Base-by-base conservation (phyloP, 2,888 invertebrate species). In the Horisme vitalbata region DNA sequence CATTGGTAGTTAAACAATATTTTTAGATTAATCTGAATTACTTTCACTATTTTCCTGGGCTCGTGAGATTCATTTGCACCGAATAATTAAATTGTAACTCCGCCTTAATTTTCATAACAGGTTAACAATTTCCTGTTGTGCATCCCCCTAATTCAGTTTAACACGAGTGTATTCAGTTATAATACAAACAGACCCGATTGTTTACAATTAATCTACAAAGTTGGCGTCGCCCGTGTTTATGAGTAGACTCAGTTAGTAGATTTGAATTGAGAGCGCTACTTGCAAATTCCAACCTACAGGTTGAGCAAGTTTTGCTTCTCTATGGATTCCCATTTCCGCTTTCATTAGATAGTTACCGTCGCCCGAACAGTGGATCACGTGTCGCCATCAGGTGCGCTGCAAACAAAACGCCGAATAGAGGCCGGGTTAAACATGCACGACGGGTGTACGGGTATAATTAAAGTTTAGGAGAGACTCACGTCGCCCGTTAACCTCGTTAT, bases 401-500 rank as follows among this genome's bases (percentile, higher is more conserved):
- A 79, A 86, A 85, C 85, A 84, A 84, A 85, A 83, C 82, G 76
- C 68, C 79, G 83, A 83, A 84, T 83, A 83, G 81, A 83, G 83
- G 80, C 78, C 79, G 79, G 84, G 83, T 86, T 87, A 85, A 89
- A 87, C 88, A 89, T 89, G 86, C 84, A 86, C 83, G 82, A 80
- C 82, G 83, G 83, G 78, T 86, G 86, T 87, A 89, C 84, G 81
- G 83, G 86, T 86, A 86, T 89, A 88, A 89, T 88, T 89, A 89
- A 88, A 89, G 88, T 89, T 89, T 89, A 88, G 87, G 87, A 88
- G 86, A 88, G 86, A 86, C 88, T 87, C 88, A 87, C 88, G 89
- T 88, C 87, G 89, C 89, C 87, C 87, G 88, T 89, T 89, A 89
- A 89, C 89, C 89, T 89, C 88, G 89, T 89, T 89, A 89, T 89